Percentiles rank a stretch among this genome's conserved stretches.
phyloP scores from a whole-genome alignment of 2,113 vertebrate genomes.

The Ailuropoda melanoleuca region DNA sequence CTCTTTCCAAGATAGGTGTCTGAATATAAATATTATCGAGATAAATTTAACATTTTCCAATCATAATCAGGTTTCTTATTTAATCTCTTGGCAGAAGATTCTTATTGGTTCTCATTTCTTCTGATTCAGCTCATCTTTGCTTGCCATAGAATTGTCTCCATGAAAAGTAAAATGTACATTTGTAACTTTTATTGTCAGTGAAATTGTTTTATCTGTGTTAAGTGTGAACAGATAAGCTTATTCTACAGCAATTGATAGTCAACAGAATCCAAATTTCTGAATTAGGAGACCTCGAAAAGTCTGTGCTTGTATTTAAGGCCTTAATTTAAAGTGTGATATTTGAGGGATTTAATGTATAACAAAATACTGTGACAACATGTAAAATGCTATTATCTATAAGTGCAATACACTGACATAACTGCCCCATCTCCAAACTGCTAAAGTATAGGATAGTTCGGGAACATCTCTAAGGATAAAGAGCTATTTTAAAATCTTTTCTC shows the following conservation, averaged over 20 bases:
- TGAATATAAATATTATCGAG: constrained; percentile 47
- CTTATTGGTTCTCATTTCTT: constrained; percentile 41
- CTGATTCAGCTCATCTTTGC: background rate
- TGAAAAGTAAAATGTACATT: background rate
- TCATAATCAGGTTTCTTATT: constrained; percentile 42
- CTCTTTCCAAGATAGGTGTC: constrained; percentile 18
- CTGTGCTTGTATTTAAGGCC: background rate
- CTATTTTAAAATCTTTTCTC: background rate
- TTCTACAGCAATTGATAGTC: background rate
- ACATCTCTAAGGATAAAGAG: background rate
- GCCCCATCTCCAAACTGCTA: background rate
- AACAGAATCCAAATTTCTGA: constrained; percentile 2
- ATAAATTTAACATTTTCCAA: constrained; percentile 48
- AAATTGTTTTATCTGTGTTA: constrained; percentile 12
- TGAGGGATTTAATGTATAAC: background rate
- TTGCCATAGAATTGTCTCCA: background rate
- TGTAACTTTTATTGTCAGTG: background rate
- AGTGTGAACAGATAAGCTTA: background rate
- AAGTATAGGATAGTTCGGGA: background rate
- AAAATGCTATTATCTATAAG: background rate
- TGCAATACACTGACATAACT: background rate
- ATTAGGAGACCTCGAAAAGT: background rate
- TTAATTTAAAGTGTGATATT: constrained; percentile 41
- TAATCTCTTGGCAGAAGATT: constrained; percentile 23
- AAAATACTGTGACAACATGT: background rate